A percentile compares a stretch with the other conserved stretches of the same genome.
Evolutionary conservation across 2,888 invertebrate genomes (phyloP).

Genomic region (Encarsia formosa): DNA sequence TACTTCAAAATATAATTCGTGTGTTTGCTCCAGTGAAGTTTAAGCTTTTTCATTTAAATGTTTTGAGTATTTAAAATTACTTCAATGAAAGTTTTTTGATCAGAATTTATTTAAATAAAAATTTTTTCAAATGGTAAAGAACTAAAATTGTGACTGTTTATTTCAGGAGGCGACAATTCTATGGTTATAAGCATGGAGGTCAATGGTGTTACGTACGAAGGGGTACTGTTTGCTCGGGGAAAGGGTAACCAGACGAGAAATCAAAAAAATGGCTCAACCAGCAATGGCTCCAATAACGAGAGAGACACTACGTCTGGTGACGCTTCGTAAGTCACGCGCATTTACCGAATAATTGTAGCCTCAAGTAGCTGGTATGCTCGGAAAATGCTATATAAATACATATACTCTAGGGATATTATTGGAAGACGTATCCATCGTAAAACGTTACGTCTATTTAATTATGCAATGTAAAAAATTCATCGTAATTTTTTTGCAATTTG

Average conservation of each 20-base stretch:
- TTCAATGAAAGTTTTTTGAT: no score
- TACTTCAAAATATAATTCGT: no score
- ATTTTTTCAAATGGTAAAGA: no score
- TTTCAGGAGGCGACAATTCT: constrained; percentile 81
- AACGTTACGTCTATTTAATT: no score
- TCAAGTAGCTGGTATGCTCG: background rate
- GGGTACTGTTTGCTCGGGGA: constrained; percentile 64
- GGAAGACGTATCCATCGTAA: background rate
- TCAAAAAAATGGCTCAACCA: background rate
- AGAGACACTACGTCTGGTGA: no score
- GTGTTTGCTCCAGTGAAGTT: no score
- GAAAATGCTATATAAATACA: background rate
- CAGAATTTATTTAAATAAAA: no score
- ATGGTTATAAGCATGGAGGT: constrained; percentile 93
- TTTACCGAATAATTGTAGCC: background rate
- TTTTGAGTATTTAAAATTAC: no score
- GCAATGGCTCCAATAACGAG: background rate
- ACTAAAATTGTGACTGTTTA: constrained; percentile 34
- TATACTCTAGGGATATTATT: background rate
- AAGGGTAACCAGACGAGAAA: constrained; percentile 4
- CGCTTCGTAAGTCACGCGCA: background rate
- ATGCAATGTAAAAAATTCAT: no score
- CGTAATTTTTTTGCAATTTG: no score
- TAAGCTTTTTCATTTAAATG: no score
- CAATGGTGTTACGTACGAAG: constrained; percentile 93